These are phyloP conservation scores for Diadromus collaris DNA, from an alignment of 2,888 invertebrate species.

Conservation along the genomic window DNA sequence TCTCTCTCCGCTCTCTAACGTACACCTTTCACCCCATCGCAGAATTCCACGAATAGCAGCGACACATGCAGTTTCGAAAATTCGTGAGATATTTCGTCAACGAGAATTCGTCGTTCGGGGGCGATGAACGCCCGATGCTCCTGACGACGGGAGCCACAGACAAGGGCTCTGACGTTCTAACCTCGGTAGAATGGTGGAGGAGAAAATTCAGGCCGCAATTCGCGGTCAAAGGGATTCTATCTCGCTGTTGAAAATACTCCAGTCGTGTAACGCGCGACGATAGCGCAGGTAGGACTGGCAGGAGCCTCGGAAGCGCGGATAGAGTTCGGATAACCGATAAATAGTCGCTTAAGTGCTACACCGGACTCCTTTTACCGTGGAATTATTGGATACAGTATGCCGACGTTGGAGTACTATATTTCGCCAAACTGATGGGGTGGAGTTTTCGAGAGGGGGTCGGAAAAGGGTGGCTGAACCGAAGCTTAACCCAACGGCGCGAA, in stretches of 20 bases:
- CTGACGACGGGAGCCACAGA: not conserved
- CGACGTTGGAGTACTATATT: not conserved
- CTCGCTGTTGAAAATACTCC: not conserved
- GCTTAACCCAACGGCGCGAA: slow-evolving; percentile 40
- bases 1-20: not conserved
- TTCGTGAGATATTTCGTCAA: slow-evolving; percentile 9
- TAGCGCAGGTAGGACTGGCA: slow-evolving; percentile 22
- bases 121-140: slow-evolving; percentile 1
- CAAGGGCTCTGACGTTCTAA: not conserved
- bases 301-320: not conserved
- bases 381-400: slow-evolving; percentile 56
- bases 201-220: slow-evolving; percentile 25
- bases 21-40: not conserved
- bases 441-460: not conserved
- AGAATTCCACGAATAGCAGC: not conserved
- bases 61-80: not conserved
- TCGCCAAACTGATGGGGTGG: slow-evolving; percentile 12
- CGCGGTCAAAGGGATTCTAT: slow-evolving; percentile 29
- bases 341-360: slow-evolving; percentile 61
- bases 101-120: not conserved
- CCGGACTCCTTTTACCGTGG: slow-evolving; percentile 59
- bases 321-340: slow-evolving; percentile 53
- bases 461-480: slow-evolving; percentile 28
- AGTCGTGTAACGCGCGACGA: slow-evolving; percentile 6
- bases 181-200: not conserved